Base-by-base conservation (phyloP, 2,797 vertebrate species). In the Anabas testudineus region DNA sequence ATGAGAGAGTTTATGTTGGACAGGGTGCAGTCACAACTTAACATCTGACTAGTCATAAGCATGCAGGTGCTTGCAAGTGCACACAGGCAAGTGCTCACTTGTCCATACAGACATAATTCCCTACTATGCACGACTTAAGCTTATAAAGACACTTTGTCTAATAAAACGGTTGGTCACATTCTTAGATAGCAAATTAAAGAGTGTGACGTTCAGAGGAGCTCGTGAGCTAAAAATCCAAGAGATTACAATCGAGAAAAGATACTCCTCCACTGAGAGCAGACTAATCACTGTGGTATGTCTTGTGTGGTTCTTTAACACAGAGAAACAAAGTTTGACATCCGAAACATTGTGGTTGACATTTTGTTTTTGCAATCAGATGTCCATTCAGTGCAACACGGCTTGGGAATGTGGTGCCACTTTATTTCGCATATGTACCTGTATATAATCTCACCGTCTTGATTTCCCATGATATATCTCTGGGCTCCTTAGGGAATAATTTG, bases 1-100 rank as follows among this genome's bases (percentile, higher is more conserved):
- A 76, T 55, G 49, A 76, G 32, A 16, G 18, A 51, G 52, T 83
- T 81, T 70, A 64, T 42, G 37, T 71, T 76, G 75, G 66, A 69
- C 37, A 14, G n/a, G 28, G 36, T 79, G 74, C 78, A 69, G 13
- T 19, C 54, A 52, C 67, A 46, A 65, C 57, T 66, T 46, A 34
- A 26, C n/a, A n/a, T n/a, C n/a, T n/a, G n/a, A n/a, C n/a, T n/a
- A 26, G 3, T 22, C 36, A 48, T 7, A 54, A 37, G 42, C 74
- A 48, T 57, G 59, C 52, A 69, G 64, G 45, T 63, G 57, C 55
- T 10, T 15, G 37, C 30, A 62, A 56, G 28, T 10, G 18, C 59
- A 64, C 43, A 47, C 19, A 36, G n/a, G 39, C 74, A 69, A 46
- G 51, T 45, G 58, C 36, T 28, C 2, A 13, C 67, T 70, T 53